Evolutionary conservation across 2,888 invertebrate species (phyloP), one percentile per base, ranked within the genome.

Genomic region (Euzetes globulus): DNA sequence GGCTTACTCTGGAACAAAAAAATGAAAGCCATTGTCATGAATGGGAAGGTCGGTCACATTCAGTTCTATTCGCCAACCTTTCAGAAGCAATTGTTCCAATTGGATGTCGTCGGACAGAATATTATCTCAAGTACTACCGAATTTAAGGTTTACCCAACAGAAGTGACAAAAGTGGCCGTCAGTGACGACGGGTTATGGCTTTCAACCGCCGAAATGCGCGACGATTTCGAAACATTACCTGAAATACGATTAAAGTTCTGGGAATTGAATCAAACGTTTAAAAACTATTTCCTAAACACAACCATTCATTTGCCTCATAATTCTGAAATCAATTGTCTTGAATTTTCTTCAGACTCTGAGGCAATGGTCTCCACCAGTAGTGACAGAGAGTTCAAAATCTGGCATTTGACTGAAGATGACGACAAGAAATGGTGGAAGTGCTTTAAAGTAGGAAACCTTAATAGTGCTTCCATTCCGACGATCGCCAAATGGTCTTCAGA

Each of bases 231-330:
- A 60, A 85, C 86, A 76, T 82, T 84, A 71, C 84, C 86, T 6
- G 90, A 91, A 82, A 83, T 88, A 5, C 84, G 88, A 73, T 83
- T 92, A 0, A 92, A 91, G 80, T 91, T 91, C 82, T 92, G 91
- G 91, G 77, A 79, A 47, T 90, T 86, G 79, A 82, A 87, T 78
- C 80, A 82, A 1, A 82, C 58, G 13, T 84, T 55, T 83, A 41
- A 72, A 70, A 85, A 82, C 88, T 90, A 89, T 63, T 91, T 87
- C 80, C 82, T 91, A 22, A 91, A 90, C 80, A 91, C 91, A 0
- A 87, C 86, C 17, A 85, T 91, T n/a, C 88, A 90, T 80, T 83
- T 86, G 79, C 90, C 91, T 0, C 91, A 91, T 80, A 86, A 88
- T 72, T 83, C 84, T 33, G 85, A 85, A 15, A 83, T 91, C 11